phyloP scores from a whole-genome alignment of 2,888 invertebrate genomes.

The Tiphia femorata region DNA sequence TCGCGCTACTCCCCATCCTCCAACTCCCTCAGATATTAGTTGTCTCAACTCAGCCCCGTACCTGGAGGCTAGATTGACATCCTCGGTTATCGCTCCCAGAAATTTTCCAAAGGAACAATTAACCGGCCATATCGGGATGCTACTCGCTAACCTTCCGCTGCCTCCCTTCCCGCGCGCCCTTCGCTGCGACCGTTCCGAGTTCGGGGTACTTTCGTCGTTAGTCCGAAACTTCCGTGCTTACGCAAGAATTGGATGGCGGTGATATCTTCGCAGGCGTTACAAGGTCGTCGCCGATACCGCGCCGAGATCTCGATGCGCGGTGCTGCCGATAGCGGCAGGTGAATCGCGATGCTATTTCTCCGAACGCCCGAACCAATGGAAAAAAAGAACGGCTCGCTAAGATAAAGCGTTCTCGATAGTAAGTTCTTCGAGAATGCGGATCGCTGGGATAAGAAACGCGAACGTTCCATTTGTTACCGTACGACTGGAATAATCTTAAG shows the following conservation, averaged over 20 bases:
- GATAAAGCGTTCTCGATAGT: too few relatives aligned
- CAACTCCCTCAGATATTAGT: constrained; percentile 31
- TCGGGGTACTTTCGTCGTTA: constrained; percentile 50
- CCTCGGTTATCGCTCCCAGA: constrained; percentile 44
- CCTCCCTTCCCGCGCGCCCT: not conserved
- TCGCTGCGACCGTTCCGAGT: constrained; percentile 11
- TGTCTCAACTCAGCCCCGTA: constrained; percentile 36
- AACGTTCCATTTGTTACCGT: too few relatives aligned
- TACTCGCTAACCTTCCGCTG: not conserved
- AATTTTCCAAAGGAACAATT: constrained; percentile 55
- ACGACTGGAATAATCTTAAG: too few relatives aligned
- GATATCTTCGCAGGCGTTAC: too few relatives aligned
- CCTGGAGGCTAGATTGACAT: constrained; percentile 45
- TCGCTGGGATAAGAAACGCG: too few relatives aligned
- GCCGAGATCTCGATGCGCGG: not conserved
- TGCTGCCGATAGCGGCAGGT: too few relatives aligned
- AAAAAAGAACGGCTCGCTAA: too few relatives aligned
- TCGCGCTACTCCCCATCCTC: too few relatives aligned
- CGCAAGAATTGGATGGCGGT: constrained; percentile 28
- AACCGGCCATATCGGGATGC: constrained; percentile 48
- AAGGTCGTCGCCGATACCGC: not conserved
- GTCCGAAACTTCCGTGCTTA: constrained; percentile 41
- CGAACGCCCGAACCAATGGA: too few relatives aligned
- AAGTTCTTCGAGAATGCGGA: too few relatives aligned
- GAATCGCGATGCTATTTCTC: too few relatives aligned